Base-by-base conservation (phyloP, 2,888 invertebrate species). In the Polyommatus icarus region DNA sequence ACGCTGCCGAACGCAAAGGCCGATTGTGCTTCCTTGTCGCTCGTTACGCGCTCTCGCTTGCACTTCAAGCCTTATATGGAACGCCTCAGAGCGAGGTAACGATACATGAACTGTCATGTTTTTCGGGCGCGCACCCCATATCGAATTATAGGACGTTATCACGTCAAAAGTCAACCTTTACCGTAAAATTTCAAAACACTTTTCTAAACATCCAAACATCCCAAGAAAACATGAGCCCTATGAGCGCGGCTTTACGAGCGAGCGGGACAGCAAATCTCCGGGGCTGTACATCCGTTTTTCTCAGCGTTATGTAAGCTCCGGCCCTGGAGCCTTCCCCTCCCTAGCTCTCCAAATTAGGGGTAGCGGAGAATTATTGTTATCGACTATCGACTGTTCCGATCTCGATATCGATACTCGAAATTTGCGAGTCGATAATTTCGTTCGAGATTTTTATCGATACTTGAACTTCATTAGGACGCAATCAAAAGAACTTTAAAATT, bases 291-390 rank as follows among this genome's bases (percentile, higher is more conserved):
- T 91, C 92, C 92, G 92, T 89, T 92, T 91, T 91, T 87, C 93
- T 90, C 92, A 79, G 84, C 87, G 91, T 94, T 94, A 94, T 91
- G 90, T 93, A 94, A 94, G 93, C 91, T 90, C 87, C 91, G 87
- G 90, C 90, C 92, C 91, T 88, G 92, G 92, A 92, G 91, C 92
- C 90, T 88, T 85, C 86, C 84, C 80, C 82, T 82, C 82, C 80
- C 80, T 80, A 79, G 79, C 77, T 75, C 79, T 75, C 73, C 15
- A 57, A 71, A 72, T 50, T 78, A 76, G 77, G 76, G 78, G 73
- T 76, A 29, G 76, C 59, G 12, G 76, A 75, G 75, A 79, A 57
- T 46, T 36, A 76, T 71, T 61, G 76, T 78, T 76, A 61, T 79
- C 54, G 71, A 76, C 29, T 36, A 78, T 12, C n/a, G 24, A 78